These are phyloP conservation scores for Periophthalmus modestus DNA, from an alignment of 2,113 vertebrate species.

Conservation along the genomic window DNA sequence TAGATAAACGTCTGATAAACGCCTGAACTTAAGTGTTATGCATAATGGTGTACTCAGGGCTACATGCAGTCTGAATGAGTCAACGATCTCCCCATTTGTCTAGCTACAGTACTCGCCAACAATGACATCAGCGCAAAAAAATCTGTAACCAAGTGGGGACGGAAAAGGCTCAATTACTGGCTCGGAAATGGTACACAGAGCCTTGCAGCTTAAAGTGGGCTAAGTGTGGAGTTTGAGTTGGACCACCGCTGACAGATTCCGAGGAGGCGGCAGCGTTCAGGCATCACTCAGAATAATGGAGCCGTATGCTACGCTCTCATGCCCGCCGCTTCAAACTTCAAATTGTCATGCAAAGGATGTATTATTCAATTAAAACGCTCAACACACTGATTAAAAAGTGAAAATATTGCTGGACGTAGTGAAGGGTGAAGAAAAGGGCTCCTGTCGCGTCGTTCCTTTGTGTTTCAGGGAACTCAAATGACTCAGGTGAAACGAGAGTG, in stretches of 20 bases:
- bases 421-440: not conserved
- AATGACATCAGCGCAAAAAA: constrained; percentile 39
- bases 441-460: constrained; percentile 13
- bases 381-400: not conserved
- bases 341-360: constrained; percentile 12
- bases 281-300: constrained; percentile 37
- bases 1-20: constrained; percentile 9
- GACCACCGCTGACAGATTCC: constrained; percentile 35
- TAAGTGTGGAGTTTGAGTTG: constrained; percentile 18
- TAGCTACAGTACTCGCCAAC: constrained; percentile 27
- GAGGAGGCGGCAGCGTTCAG: constrained; percentile 35
- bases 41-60: constrained; percentile 7
- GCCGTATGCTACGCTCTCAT: constrained; percentile 10
- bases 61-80: constrained; percentile 24
- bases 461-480: constrained; percentile 6
- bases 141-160: constrained; percentile 24
- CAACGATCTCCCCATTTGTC: constrained; percentile 17
- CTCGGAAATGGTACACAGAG: constrained; percentile 30
- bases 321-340: constrained; percentile 5
- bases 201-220: constrained; percentile 31
- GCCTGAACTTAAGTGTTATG: constrained; percentile 13
- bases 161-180: constrained; percentile 34
- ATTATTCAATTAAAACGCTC: constrained; percentile 21
- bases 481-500: not conserved
- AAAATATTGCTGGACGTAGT: not conserved